These are phyloP conservation scores for Pinctada fucata DNA, from an alignment of 2,888 invertebrate genomes.

Conservation along the genomic window DNA sequence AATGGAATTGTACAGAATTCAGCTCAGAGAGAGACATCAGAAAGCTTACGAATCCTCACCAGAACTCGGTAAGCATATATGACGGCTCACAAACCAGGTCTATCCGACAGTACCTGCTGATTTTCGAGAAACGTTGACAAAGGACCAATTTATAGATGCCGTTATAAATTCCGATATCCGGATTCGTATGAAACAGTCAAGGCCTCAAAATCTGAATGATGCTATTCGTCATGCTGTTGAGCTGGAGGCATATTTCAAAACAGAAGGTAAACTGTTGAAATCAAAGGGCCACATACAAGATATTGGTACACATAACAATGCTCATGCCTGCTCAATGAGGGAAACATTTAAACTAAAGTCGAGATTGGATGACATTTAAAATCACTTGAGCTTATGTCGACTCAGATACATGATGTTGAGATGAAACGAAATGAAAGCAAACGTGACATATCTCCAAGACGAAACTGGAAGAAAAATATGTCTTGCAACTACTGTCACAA, in stretches of 20 bases:
- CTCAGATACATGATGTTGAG: no score
- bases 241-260: conserved; percentile 22
- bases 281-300: background rate
- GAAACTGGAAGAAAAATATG: no score
- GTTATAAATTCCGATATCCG: conserved; percentile 15
- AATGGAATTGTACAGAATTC: conserved; percentile 28
- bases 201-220: conserved; percentile 25
- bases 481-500: no score
- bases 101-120: conserved; percentile 30
- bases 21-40: conserved; percentile 24
- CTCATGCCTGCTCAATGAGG: no score
- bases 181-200: conserved; percentile 26
- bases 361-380: no score
- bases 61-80: conserved; percentile 17
- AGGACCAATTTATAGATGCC: conserved; percentile 20
- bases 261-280: background rate
- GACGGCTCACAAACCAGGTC: conserved; percentile 27
- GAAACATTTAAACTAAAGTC: no score
- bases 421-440: no score
- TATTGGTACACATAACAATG: background rate
- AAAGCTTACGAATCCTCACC: conserved; percentile 22
- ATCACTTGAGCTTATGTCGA: no score
- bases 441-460: no score
- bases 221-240: conserved; percentile 25
- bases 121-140: conserved; percentile 21